Percentiles rank a stretch among this genome's conserved stretches.
phyloP scores from a whole-genome alignment of 2,797 vertebrate species.

The Nyctibius grandis region DNA sequence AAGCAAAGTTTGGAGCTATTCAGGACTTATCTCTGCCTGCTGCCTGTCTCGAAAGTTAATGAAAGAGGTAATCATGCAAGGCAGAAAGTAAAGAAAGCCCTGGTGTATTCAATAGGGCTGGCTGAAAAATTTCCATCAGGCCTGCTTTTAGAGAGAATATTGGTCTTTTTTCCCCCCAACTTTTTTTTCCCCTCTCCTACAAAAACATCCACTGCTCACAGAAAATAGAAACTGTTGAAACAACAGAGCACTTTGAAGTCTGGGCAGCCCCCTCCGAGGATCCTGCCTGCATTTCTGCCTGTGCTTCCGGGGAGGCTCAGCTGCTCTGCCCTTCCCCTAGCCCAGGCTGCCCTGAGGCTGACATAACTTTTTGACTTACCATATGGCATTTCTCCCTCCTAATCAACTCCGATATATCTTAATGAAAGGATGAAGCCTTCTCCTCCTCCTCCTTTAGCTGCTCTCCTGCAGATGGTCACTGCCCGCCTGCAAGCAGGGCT shows the following conservation, averaged over 20 bases:
- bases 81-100: background rate
- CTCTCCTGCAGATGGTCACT: background rate
- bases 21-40: background rate
- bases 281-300: background rate
- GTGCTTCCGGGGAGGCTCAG: background rate
- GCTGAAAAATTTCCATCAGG: background rate
- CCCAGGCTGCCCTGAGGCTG: background rate
- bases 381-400: background rate
- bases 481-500: background rate
- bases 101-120: background rate
- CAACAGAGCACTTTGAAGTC: background rate
- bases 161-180: background rate
- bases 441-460: background rate
- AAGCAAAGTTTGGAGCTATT: conserved; percentile 6
- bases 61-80: background rate
- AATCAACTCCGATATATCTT: background rate
- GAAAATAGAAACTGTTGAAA: background rate
- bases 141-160: background rate
- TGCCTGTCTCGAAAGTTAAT: background rate
- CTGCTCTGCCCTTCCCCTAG: background rate
- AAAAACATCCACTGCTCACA: background rate
- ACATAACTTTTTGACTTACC: background rate
- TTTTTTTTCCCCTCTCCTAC: background rate
- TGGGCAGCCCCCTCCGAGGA: background rate
- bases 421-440: background rate